These are phyloP conservation scores for Upupa epops DNA, from an alignment of 2,113 vertebrate species.

Conservation along the genomic window DNA sequence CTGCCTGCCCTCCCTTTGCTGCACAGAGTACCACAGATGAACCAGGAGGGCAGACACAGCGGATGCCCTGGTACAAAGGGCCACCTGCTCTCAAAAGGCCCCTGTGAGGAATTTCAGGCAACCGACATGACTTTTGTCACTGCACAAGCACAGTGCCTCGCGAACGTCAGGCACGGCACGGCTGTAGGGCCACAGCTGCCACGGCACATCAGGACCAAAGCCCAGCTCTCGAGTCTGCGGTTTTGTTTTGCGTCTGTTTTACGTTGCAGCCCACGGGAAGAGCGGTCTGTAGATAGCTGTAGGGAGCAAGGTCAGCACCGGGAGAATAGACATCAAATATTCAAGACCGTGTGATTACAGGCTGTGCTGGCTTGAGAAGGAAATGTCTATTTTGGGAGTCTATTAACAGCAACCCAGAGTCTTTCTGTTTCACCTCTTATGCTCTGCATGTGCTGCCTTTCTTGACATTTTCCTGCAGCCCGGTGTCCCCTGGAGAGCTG, in stretches of 20 bases:
- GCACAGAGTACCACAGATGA: neutral
- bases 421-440: conserved; percentile 3
- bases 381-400: neutral
- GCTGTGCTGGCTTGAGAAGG: neutral
- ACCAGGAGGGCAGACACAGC: neutral
- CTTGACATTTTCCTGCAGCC: neutral
- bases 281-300: neutral
- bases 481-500: neutral
- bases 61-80: neutral
- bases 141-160: neutral
- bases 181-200: neutral
- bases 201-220: neutral
- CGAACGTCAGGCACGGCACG: neutral
- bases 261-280: neutral
- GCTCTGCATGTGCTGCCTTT: neutral
- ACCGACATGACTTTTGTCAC: neutral
- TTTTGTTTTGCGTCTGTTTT: neutral
- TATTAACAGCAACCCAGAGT: neutral
- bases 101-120: neutral
- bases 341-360: neutral
- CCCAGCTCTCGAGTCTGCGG: fast-evolving
- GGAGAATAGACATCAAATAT: conserved; percentile 3
- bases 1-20: neutral
- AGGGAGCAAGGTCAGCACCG: neutral
- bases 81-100: neutral